Evolutionary conservation across 2,888 invertebrate genomes (phyloP).

Genomic region (Athalia cordata): DNA sequence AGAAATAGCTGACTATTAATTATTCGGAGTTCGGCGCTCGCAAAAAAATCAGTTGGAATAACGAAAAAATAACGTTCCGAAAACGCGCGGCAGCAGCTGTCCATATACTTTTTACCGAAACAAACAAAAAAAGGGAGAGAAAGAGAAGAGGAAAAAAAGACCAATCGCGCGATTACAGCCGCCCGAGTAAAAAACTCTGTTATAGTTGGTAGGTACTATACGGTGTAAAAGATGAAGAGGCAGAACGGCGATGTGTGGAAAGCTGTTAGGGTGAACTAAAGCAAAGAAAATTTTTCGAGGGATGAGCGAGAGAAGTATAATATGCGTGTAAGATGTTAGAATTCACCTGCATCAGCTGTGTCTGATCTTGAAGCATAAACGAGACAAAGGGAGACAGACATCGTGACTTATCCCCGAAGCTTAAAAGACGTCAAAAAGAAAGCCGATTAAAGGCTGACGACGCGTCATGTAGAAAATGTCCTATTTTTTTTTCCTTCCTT

Average conservation of each 20-base stretch:
- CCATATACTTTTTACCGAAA: too few relatives aligned
- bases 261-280: background rate
- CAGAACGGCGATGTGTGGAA: background rate
- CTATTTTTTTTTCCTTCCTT: slow-evolving; percentile 1
- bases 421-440: slow-evolving; percentile 12
- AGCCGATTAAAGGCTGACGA: slow-evolving; percentile 30
- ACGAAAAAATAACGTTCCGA: too few relatives aligned
- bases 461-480: slow-evolving; percentile 29
- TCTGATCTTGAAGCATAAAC: slow-evolving; percentile 7
- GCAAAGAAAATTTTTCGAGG: background rate
- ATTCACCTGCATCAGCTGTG: slow-evolving; percentile 3
- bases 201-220: too few relatives aligned
- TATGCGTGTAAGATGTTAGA: background rate
- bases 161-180: too few relatives aligned
- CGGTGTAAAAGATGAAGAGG: background rate
- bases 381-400: slow-evolving; percentile 21
- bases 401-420: background rate
- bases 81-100: too few relatives aligned
- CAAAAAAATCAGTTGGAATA: too few relatives aligned
- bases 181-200: too few relatives aligned
- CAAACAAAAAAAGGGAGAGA: too few relatives aligned
- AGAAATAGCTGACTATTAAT: too few relatives aligned
- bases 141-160: too few relatives aligned
- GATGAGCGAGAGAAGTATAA: slow-evolving; percentile 11
- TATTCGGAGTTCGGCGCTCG: too few relatives aligned